A percentile compares a stretch with the other conserved stretches of the same genome.
Conservation (phyloP, 2,113 vertebrate genomes). For the Muntiacus reevesi region DNA sequence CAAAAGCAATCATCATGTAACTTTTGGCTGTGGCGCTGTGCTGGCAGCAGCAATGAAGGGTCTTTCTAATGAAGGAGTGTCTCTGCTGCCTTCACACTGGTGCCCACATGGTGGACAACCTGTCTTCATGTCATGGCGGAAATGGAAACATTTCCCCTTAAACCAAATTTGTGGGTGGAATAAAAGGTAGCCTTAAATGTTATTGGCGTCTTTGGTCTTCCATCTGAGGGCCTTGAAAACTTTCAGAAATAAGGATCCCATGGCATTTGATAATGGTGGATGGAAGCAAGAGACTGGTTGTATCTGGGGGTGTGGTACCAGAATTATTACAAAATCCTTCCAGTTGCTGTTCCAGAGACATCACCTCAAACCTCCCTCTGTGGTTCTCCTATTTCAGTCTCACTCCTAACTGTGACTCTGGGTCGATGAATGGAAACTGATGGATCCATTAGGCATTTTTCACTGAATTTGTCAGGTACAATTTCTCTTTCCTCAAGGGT, state of each 20-base stretch:
- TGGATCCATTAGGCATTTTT: neutral
- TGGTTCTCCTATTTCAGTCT: neutral
- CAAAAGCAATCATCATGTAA: neutral
- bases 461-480: neutral
- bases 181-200: neutral
- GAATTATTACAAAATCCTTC: neutral
- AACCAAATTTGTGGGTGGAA: neutral
- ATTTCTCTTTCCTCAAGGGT: neutral
- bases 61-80: neutral
- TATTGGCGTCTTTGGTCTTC: neutral
- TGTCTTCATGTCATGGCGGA: neutral
- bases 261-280: neutral
- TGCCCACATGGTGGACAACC: neutral
- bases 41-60: neutral
- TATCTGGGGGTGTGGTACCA: neutral
- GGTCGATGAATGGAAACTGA: neutral
- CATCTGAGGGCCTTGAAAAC: neutral
- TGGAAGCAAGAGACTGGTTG: neutral
- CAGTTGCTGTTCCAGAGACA: neutral
- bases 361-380: neutral
- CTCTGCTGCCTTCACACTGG: neutral
- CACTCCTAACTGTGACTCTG: neutral
- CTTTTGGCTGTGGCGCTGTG: neutral
- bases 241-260: neutral
- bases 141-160: neutral